Base-by-base conservation (phyloP, 2,113 vertebrate species). In the Lampris incognitus region DNA sequence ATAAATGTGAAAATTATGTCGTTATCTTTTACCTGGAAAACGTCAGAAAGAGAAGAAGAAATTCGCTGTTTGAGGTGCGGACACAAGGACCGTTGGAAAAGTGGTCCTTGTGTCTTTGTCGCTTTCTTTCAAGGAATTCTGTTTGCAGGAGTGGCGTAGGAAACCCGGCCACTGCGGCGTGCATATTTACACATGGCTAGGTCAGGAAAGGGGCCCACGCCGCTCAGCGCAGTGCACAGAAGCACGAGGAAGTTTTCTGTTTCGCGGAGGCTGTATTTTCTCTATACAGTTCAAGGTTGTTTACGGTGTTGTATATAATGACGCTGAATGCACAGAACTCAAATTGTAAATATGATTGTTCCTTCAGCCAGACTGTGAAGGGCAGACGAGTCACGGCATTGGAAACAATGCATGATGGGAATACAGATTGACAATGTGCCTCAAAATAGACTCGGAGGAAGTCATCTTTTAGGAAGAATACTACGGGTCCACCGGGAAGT, bases 321-420 rank as follows among this genome's bases (percentile, higher is more conserved):
- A 50, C 13, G 24, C 39, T 42, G 3, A 11, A 55, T 42, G 42
- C 38, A 52, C 54, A 69, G 54, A 37, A 69, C 9, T 40, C 4
- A 69, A 57, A 58, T 39, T 38, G n/a, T 55, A 52, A 72, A 55
- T 50, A 46, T 42, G 69, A 42, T 62, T 52, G 58, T 63, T 11
- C 11, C 50, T 40, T 1, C 4, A 5, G 38, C 38, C 8, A 38
- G 63, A 54, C 24, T 54, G 63, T 72, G 44, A 63, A 63, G 5
- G 38, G 6, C 4, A 37, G 6, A 39, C 11, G 1, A 57, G 2
- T 54, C 3, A 42, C 48, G n/a, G 10, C 59, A 48, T 9, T 42
- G n/a, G 6, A 36, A 13, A 49, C 61, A 64, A 64, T 36, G 44
- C 4, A 5, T 59, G 57, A 9, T 1, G 6, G 11, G 10, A 54